These are phyloP conservation scores for Uria aalge DNA, from an alignment of 2,113 vertebrate genomes.

Conservation along the genomic window DNA sequence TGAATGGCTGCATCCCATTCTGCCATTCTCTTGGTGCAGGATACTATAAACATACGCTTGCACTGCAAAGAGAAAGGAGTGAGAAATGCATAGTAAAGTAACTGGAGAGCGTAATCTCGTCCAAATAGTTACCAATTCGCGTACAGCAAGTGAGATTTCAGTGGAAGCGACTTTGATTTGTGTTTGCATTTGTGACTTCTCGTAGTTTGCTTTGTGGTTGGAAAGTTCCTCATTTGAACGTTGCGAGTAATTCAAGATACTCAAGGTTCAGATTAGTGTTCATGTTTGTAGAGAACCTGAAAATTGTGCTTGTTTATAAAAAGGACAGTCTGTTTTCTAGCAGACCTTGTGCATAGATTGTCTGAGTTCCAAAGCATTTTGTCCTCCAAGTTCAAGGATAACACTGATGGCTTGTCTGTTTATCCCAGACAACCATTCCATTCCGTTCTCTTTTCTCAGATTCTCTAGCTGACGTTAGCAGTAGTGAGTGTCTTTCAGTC, in stretches of 20 bases:
- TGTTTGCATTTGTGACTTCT: not conserved
- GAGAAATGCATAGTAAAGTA: not conserved
- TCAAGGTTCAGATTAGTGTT: not conserved
- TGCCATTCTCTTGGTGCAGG: not conserved
- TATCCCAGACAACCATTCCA: not conserved
- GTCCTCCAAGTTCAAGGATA: not conserved
- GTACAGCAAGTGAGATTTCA: not conserved
- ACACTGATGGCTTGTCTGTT: not conserved
- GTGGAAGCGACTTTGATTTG: not conserved
- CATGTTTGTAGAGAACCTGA: not conserved
- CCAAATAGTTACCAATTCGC: not conserved
- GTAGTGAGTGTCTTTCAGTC: not conserved
- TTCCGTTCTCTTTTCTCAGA: not conserved
- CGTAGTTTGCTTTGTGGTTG: not conserved
- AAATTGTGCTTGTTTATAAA: not conserved
- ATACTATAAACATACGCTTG: rapidly evolving
- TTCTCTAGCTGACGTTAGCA: not conserved
- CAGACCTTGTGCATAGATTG: not conserved
- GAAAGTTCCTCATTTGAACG: not conserved
- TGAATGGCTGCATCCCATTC: not conserved
- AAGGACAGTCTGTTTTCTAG: not conserved
- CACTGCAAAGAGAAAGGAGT: not conserved
- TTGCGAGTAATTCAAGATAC: not conserved
- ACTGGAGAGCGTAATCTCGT: not conserved
- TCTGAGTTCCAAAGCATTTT: not conserved